A percentile compares a stretch with the other conserved stretches of the same genome.
phyloP scores from a whole-genome alignment of 1,140 invertebrate genomes.

The Cydia splendana region DNA sequence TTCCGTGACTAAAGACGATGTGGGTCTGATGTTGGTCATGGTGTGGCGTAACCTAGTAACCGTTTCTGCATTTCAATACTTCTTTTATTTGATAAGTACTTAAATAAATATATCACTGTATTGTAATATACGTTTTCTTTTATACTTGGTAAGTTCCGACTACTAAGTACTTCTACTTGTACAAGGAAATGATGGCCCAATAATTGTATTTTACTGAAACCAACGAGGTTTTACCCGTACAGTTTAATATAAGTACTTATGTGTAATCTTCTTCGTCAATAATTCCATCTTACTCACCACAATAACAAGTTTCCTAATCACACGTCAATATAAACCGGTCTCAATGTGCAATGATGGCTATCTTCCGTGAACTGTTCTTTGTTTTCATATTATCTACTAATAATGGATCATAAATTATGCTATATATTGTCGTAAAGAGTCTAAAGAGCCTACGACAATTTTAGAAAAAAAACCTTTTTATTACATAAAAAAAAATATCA shows the following conservation, averaged over 20 bases:
- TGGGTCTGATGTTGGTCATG: slow-evolving; percentile 38
- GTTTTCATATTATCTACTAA: neutral
- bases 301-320: slow-evolving; percentile 25
- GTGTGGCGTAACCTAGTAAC: slow-evolving; percentile 71
- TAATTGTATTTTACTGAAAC: neutral
- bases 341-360: slow-evolving; percentile 5
- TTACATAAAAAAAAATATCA: neutral
- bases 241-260: neutral
- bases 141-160: neutral
- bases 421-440: neutral
- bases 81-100: slow-evolving; percentile 34
- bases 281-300: slow-evolving; percentile 22
- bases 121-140: neutral
- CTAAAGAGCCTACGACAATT: neutral
- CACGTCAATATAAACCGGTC: slow-evolving; percentile 22
- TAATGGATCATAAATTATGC: slow-evolving; percentile 4
- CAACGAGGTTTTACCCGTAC: slow-evolving; percentile 2
- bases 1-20: slow-evolving; percentile 52
- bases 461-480: neutral
- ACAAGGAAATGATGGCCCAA: neutral
- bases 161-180: neutral
- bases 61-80: slow-evolving; percentile 72
- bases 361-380: neutral
- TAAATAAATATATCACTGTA: neutral
- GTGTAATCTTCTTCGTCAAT: slow-evolving; percentile 13